phyloP scores from a whole-genome alignment of 92 coral and sea anemone species.

The Epizoanthus rinbou region DNA sequence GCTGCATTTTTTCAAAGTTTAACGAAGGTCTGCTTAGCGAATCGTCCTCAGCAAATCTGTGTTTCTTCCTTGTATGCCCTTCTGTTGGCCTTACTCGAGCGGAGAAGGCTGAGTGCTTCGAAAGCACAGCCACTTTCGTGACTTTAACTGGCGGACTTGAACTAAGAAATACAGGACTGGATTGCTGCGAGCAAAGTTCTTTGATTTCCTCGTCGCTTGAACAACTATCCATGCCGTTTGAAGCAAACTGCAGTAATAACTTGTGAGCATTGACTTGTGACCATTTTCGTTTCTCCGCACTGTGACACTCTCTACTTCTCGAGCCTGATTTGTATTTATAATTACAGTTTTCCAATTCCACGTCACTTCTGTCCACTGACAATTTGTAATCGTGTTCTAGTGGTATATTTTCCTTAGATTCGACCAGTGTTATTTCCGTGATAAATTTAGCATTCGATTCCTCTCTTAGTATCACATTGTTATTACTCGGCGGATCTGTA shows the following conservation, averaged over 20 bases:
- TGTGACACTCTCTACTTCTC: constrained; percentile 45
- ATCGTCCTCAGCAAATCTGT: constrained; percentile 81
- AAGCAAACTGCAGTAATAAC: constrained; percentile 69
- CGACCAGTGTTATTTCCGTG: constrained; percentile 36
- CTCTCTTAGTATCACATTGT: constrained; percentile 31
- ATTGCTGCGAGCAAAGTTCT: constrained; percentile 80
- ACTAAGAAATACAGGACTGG: constrained; percentile 56
- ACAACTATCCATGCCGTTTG: constrained; percentile 91
- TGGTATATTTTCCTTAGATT: constrained; percentile 46
- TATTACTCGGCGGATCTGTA: constrained; percentile 13
- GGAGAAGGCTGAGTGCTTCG: constrained; percentile 88
- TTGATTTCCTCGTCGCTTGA: constrained; percentile 98
- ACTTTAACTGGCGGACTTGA: constrained; percentile 92
- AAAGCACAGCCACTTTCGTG: constrained; percentile 72
- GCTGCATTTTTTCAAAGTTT: constrained; percentile 99
- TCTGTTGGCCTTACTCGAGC: constrained; percentile 82
- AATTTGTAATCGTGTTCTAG: constrained; percentile 27
- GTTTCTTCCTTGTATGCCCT: constrained; percentile 90
- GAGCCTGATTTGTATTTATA: constrained; percentile 23
- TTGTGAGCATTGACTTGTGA: constrained; percentile 83
- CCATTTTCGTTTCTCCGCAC: constrained; percentile 98
- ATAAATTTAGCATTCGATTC: constrained; percentile 32
- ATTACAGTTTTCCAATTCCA: constrained; percentile 48
- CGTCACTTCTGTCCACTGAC: constrained; percentile 44
- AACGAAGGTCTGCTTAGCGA: constrained; percentile 75